Conservation (phyloP, 2,113 vertebrate species). For the Pygoscelis antarcticus region DNA sequence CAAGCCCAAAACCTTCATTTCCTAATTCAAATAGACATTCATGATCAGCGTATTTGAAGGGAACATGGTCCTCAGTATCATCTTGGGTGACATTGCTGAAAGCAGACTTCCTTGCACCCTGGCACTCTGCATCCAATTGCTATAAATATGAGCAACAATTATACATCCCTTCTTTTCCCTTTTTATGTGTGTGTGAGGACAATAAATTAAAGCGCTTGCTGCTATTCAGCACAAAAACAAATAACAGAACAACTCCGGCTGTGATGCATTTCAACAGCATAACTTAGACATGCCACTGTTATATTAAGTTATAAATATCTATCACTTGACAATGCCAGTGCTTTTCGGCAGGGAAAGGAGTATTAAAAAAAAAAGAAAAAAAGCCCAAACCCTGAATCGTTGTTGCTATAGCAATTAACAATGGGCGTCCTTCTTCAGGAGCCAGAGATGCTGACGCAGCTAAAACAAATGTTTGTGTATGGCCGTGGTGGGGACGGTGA, state of each 20-base stretch:
- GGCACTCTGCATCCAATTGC: background rate
- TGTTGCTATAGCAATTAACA: constrained; percentile 77
- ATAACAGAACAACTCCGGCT: constrained; percentile 52
- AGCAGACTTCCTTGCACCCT: background rate
- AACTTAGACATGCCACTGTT: constrained; percentile 59
- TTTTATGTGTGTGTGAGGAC: constrained; percentile 27
- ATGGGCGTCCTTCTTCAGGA: constrained; percentile 47
- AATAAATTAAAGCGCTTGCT: constrained; percentile 70
- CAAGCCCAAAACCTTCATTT: constrained; percentile 33
- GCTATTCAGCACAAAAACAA: constrained; percentile 76
- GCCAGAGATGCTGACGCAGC: constrained; percentile 78
- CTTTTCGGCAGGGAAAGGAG: constrained; percentile 12
- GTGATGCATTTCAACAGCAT: constrained; percentile 61
- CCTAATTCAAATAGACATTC: background rate
- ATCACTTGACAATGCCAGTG: constrained; percentile 67
- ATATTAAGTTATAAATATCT: constrained; percentile 78
- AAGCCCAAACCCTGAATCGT: constrained; percentile 13
- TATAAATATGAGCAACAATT: constrained; percentile 69
- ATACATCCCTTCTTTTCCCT: constrained; percentile 19
- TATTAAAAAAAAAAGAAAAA: background rate
- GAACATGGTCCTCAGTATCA: background rate
- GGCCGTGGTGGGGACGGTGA: constrained; percentile 68
- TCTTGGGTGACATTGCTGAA: constrained; percentile 10
- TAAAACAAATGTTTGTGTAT: constrained; percentile 79
- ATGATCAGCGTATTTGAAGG: constrained; percentile 3